Evolutionary conservation across 2,888 invertebrate genomes (phyloP), one percentile per base, ranked within the genome.

Genomic region (Dynastes grantii): DNA sequence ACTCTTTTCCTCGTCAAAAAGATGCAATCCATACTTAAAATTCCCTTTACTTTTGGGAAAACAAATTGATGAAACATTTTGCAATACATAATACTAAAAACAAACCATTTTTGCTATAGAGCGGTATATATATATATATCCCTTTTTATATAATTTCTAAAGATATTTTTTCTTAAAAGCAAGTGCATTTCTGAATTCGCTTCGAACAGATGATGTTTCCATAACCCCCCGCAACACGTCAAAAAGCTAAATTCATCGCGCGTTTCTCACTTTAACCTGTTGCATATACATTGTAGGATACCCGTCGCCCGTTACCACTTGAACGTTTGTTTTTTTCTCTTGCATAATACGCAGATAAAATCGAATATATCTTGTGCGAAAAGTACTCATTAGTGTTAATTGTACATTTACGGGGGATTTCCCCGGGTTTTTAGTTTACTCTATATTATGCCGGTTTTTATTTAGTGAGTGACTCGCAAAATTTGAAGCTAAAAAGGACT

Each of bases 401-500:
- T 27, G 22, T 22, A 58, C 22, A 8, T 9, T 16, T 58, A 6
- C 22, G 9, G n/a, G n/a, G 49, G 27, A 75, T 29, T n/a, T n/a
- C n/a, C n/a, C n/a, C n/a, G n/a, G n/a, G n/a, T n/a, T n/a, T n/a
- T n/a, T 63, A 63, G 63, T 63, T 63, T 32, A 32, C 63, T 32
- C 29, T 2, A 13, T 37, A 75, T 37, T 22, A 73, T n/a, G n/a
- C n/a, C n/a, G n/a, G n/a, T n/a, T 61, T 61, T 49, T 78, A 53
- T 45, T 75, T 45, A 75, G 70, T 71, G 53, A 90, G 89, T 90
- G 91, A 91, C 82, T 87, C 89, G 84, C 90, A 90, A 86, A 89
- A 91, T 82, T 89, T 84, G 91, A 91, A 83, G 87, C 89, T 45
- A 91, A 91, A 85, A 88, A 90, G 86, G 90, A 90, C 80, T 86